Evolutionary conservation across 2,113 vertebrate genomes (phyloP), one percentile per base, ranked within the genome.

Genomic region (Oplegnathus fasciatus): DNA sequence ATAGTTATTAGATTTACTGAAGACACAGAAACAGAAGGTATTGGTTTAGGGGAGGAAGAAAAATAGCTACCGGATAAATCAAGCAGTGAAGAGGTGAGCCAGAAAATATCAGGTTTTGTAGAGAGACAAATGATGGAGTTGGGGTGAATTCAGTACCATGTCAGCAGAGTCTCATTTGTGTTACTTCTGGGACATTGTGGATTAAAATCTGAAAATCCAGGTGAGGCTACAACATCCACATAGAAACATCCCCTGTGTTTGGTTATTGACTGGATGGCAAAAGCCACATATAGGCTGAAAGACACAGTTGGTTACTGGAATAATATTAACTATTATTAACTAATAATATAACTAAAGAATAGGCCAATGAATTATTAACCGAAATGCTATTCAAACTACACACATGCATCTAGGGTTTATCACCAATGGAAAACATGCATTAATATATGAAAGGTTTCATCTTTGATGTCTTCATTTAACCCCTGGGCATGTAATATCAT

Each of bases 1-100:
- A 20, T 24, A 44, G 61, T 74, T 85, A 83, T 88, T 81, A 64
- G 65, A 87, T 84, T 84, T 82, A 72, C 54, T 55, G 83, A 54
- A 58, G 80, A 83, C 66, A 58, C n/a, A 68, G 44, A 83, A 68
- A 90, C 88, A 90, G 83, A 64, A 64, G 82, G 77, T 75, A 34
- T 24, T 80, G 60, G 52, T 86, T 90, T 86, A 26, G 28, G 17
- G 20, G 24, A 64, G 65, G 58, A 55, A 55, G 48, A 55, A 54
- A 76, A 89, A 84, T 7, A 69, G 69, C 65, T 69, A 17, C 34
- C 1, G 55, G 60, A 81, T 84, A 71, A 83, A 83, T 83, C n/a
- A 52, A 54, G 20, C 50, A 26, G 26, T 42, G 60, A 65, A 42
- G 30, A 79, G 10, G 42, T 46, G 60, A 72, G 86, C 62, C 66